A percentile compares a stretch with the other conserved stretches of the same genome.
phyloP scores from a whole-genome alignment of 2,113 vertebrate genomes.

The Eonycteris spelaea region DNA sequence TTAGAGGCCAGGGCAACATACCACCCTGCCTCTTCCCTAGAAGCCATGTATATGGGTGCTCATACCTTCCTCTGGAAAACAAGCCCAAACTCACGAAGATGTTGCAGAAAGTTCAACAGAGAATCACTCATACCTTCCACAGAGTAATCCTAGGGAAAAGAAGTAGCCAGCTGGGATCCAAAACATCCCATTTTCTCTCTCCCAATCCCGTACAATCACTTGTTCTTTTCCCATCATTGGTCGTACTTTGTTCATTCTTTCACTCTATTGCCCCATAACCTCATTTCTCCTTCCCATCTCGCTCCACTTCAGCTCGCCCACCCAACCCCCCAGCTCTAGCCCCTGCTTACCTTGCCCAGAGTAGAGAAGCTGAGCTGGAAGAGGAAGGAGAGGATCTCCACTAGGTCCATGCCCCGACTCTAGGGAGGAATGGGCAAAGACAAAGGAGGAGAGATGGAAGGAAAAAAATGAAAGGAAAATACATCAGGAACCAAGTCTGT shows the following conservation, averaged over 20 bases:
- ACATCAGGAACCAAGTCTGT: background rate
- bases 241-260: background rate
- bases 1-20: background rate
- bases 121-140: conserved; percentile 98
- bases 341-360: conserved; percentile 89
- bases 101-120: conserved; percentile 92
- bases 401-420: conserved; percentile 93
- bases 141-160: conserved; percentile 89
- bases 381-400: conserved; percentile 94
- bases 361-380: conserved; percentile 97
- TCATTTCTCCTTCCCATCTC: background rate
- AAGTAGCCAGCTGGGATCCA: background rate
- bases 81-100: conserved; percentile 93
- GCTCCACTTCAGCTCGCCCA: background rate
- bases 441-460: background rate
- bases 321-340: background rate
- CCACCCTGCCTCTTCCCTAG: background rate
- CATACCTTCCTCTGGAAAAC: conserved; percentile 95
- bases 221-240: background rate
- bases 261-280: background rate
- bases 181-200: background rate
- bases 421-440: conserved; percentile 58
- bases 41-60: background rate
- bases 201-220: no score
- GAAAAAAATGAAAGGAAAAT: background rate